phyloP scores from a whole-genome alignment of 2,888 invertebrate species.

The Harpalus rubripes region DNA sequence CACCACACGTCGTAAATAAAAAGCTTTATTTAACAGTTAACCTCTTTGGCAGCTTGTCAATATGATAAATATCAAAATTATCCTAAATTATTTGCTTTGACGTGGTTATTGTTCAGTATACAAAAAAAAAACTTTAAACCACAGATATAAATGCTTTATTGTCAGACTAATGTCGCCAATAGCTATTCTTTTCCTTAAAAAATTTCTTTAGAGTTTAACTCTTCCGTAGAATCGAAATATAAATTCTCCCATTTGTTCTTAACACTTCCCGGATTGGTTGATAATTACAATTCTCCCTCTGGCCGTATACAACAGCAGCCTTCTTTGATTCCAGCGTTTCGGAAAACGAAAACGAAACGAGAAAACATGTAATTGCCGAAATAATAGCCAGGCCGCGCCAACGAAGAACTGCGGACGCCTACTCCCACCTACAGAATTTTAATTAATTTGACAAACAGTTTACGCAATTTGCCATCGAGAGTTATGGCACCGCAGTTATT shows the following conservation, averaged over 20 bases:
- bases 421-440: slow-evolving; percentile 61
- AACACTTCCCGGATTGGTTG: slow-evolving; percentile 61
- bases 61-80: no score
- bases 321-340: slow-evolving; percentile 21
- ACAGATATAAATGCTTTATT: no score
- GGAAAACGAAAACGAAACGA: slow-evolving; percentile 60
- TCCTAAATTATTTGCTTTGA: no score
- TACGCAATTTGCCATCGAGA: slow-evolving; percentile 62
- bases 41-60: no score
- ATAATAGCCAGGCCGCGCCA: slow-evolving; percentile 46
- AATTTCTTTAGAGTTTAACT: not conserved
- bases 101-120: no score
- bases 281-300: slow-evolving; percentile 62
- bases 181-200: not conserved
- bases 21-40: no score
- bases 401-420: slow-evolving; percentile 42
- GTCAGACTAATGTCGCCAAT: no score
- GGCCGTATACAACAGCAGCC: slow-evolving; percentile 59
- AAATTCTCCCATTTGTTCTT: slow-evolving; percentile 55
- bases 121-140: no score
- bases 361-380: slow-evolving; percentile 65
- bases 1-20: no score
- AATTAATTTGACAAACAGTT: slow-evolving; percentile 67
- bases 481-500: slow-evolving; percentile 65
- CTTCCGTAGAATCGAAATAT: slow-evolving; percentile 30